Base-by-base conservation (phyloP, 2,113 vertebrate species). In the Anser brachyrhynchus region DNA sequence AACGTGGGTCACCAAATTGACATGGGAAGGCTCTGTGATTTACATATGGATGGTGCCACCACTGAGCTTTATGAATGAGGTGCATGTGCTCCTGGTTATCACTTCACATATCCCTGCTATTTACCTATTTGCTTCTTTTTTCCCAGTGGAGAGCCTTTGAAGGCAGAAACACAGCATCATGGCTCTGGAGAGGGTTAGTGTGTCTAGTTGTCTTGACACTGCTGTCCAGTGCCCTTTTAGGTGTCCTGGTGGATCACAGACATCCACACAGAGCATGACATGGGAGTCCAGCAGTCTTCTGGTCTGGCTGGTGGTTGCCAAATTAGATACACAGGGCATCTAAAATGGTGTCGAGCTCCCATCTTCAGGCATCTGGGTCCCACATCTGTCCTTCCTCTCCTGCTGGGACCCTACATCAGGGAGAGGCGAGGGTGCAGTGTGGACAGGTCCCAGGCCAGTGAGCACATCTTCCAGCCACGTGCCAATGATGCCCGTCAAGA, bases 1-100 rank as follows among this genome's bases (percentile, higher is more conserved):
- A 59, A n/a, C 17, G 19, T n/a, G 31, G 39, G 61, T 69, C 69
- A 79, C 22, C 54, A 89, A 77, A 33, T 22, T 58, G 84, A 84
- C 67, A 33, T 89, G 76, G 49, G 74, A 80, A 84, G 51, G 15
- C 0, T 0, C 9, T 49, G 33, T 62, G 3, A 1, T 80, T 90
- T 49, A 52, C 86, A 54, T 69, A 39, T 62, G 46, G 33, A 23
- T 87, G 35, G 26, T 87, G 59, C 16, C n/a, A 31, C 11, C 5
- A 4, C 43, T 83, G 83, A 90, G 11, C 58, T 80, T 78, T 54
- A 83, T 69, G 23, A 90, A 11, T 43, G 26, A 82, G 29, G 11
- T 79, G 46, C 57, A 39, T 0, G 0, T 33, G 26, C n/a, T 58
- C 31, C 13, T 75, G 51, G 18, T 75, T 82, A 28, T 28, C 57